Evolutionary conservation across 2,113 vertebrate genomes (phyloP).

Genomic region (Pelusios castaneus): DNA sequence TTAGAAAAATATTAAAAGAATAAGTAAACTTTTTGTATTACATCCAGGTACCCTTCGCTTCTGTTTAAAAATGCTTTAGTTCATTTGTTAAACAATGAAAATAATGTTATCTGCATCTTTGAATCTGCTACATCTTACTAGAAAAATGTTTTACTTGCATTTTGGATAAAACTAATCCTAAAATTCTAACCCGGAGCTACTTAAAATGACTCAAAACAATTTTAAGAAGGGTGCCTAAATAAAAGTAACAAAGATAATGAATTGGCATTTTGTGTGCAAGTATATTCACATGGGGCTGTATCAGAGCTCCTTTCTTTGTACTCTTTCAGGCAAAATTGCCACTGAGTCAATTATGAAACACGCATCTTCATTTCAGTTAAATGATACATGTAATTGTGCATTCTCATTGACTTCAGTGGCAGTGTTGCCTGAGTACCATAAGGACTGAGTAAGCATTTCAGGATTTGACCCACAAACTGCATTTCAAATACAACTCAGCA

Average conservation of each 20-base stretch:
- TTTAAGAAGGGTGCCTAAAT: background rate
- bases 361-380: background rate
- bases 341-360: background rate
- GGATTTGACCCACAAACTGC: constrained; percentile 16
- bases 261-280: background rate
- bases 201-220: constrained; percentile 11
- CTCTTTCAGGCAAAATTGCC: background rate
- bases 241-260: constrained; percentile 16
- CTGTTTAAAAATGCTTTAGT: constrained; percentile 27
- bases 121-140: constrained; percentile 39
- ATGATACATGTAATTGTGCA: background rate
- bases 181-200: background rate
- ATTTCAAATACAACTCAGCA: constrained; percentile 3
- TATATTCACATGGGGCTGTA: background rate
- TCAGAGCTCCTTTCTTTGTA: background rate
- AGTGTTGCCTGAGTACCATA: background rate
- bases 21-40: background rate
- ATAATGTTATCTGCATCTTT: background rate
- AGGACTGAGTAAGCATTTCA: background rate
- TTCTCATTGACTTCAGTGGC: background rate
- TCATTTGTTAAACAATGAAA: constrained; percentile 35
- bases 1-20: constrained; percentile 34
- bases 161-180: constrained; percentile 12
- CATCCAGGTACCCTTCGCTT: background rate
- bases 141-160: constrained; percentile 28